A percentile compares a stretch with the other conserved stretches of the same genome.
Evolutionary conservation across 2,113 vertebrate genomes (phyloP).

Genomic region (Pan troglodytes): NHGRI_mPanTro3-v2.1_pri NC_072407.2:134447501-134448000

Average conservation of each 20-base stretch:
- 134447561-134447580: not conserved
- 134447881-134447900: not conserved
- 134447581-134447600: not conserved
- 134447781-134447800: not conserved
- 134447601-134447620: not conserved
- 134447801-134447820: not conserved
- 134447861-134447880: not conserved
- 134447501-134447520: not conserved
- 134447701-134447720: not conserved
- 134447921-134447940: not conserved
- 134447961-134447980: not conserved
- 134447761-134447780: not conserved
- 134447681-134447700: not conserved
- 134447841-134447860: not conserved
- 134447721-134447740: too few relatives aligned
- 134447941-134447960: not conserved
- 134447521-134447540: not conserved
- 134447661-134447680: not conserved
- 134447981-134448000: not conserved
- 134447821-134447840: not conserved
- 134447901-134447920: not conserved
- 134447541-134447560: not conserved
- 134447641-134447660: not conserved
- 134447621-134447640: not conserved
- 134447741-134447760: not conserved